Conservation (phyloP, 2,888 invertebrate species). For the Oscheius sp. region DNA sequence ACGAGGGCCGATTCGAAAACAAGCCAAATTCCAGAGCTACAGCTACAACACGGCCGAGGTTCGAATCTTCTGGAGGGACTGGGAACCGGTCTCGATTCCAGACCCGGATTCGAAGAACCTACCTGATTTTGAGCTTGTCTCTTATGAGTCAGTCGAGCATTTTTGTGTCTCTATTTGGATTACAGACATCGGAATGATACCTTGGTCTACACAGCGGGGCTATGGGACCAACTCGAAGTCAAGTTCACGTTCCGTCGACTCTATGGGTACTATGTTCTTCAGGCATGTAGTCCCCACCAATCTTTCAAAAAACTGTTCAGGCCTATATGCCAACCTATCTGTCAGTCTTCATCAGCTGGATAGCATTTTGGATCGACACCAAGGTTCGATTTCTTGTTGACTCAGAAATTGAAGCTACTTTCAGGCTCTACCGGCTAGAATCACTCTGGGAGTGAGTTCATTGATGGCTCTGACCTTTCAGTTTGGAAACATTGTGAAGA, state of each 20-base stretch:
- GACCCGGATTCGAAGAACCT: constrained; percentile 70
- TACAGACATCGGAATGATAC: constrained; percentile 65
- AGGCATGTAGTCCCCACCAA: constrained; percentile 44
- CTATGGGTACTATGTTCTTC: constrained; percentile 73
- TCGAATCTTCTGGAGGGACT: constrained; percentile 71
- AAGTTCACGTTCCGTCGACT: constrained; percentile 70
- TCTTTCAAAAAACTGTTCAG: constrained; percentile 42
- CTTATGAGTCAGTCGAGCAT: constrained; percentile 45
- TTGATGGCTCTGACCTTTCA: constrained; percentile 72
- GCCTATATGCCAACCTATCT: constrained; percentile 73
- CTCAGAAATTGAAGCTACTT: not conserved
- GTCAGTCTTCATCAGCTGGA: constrained; percentile 73
- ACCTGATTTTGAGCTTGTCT: constrained; percentile 72
- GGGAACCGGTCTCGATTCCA: constrained; percentile 72
- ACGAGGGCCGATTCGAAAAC: not conserved
- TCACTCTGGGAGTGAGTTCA: constrained; percentile 70
- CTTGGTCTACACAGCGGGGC: constrained; percentile 71
- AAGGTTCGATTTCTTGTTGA: constrained; percentile 48
- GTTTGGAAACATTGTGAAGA: constrained; percentile 73
- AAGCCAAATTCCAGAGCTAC: constrained; percentile 61
- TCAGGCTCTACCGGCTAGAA: constrained; percentile 70
- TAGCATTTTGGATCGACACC: constrained; percentile 74
- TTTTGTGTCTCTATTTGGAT: not conserved
- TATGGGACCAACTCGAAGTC: constrained; percentile 73
- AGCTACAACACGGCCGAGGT: constrained; percentile 74